Evolutionary conservation across 2,113 vertebrate genomes (phyloP), one percentile per base, ranked within the genome.

Genomic region (Dendrocopos noguchii): DNA sequence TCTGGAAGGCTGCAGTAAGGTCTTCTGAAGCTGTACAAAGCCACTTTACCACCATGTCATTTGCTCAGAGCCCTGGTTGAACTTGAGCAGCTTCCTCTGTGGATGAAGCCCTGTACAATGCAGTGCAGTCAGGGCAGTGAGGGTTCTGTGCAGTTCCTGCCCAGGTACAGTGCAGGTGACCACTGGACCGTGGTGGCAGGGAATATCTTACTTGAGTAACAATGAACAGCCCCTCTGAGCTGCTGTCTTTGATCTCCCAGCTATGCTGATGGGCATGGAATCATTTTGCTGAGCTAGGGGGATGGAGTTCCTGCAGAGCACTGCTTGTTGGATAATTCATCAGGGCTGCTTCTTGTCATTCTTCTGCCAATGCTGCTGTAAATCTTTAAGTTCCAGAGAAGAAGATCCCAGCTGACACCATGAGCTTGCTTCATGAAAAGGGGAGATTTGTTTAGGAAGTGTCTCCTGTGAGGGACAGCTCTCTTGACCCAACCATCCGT

Each of bases 281-380:
- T 50, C 12, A 10, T 42, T 61, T 33, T 78, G 85, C 52, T 28
- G 36, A 33, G 10, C 14, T 2, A 15, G 27, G 12, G 14, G 75
- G 22, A 3, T 46, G 68, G 28, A 53, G 21, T 57, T 52, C 2
- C 20, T n/a, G 17, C 17, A 12, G n/a, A 66, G 56, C 61, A 16
- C 1, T 6, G 1, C 44, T 33, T 29, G n/a, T 28, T 16, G 5
- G 12, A 3, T 7, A 2, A 7, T 5, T 50, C 11, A 2, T 42
- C 72, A 53, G 10, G 15, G 55, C 55, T 24, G 0, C 33, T 63
- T 34, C 84, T 34, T 29, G 50, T 21, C 56, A 44, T 1, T 10
- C 74, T 74, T 34, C 17, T 13, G 12, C 50, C 24, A 21, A 4
- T 13, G 27, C 31, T 59, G 22, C 36, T 39, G 2, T 34, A 29